Evolutionary conservation across 2,797 vertebrate genomes (phyloP), one percentile per base, ranked within the genome.

Genomic region (Setipinna tenuifilis): DNA sequence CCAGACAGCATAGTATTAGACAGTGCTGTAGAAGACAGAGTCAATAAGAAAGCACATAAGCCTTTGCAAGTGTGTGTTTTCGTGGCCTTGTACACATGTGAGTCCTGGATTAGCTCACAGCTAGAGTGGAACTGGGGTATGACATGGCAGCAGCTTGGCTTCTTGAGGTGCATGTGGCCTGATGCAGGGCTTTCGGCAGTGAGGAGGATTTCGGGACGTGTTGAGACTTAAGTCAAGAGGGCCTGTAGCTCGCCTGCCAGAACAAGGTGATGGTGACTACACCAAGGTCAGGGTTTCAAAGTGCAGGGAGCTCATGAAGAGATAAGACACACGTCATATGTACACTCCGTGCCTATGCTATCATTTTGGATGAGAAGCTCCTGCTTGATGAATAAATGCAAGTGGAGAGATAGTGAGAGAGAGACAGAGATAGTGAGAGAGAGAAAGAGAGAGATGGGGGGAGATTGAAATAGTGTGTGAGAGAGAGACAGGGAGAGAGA

Each of bases 401-500:
- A 35, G 65, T 71, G 25, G 25, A 16, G 11, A 16, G 65, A 71
- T 12, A 71, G 28, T 16, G 65, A 71, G 65, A 21, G 46, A 81
- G 17, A 1, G 16, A 75, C 9, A 54, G 50, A 58, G 28, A 54
- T 9, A 31, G 65, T 28, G 46, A 84, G 59, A 71, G 86, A 86
- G 44, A 46, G 58, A 83, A 80, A 61, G 83, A 54, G 50, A 54
- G 46, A 10, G n/a, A 50, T 6, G 16, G 57, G 16, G 57, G 16
- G 57, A 58, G 12, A 17, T 4, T 4, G 28, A 9, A 62, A 41
- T 82, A 0, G 16, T 58, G 68, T 25, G 28, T 23, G 46, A 87
- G 82, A 83, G 54, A 28, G 44, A 46, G 68, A 54, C 54, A 83
- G 19, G 65, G 54, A 46, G 44, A n/a, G 68, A 59, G 58, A 59